Conservation (phyloP, 2,113 vertebrate genomes). For the Gambusia affinis region DNA sequence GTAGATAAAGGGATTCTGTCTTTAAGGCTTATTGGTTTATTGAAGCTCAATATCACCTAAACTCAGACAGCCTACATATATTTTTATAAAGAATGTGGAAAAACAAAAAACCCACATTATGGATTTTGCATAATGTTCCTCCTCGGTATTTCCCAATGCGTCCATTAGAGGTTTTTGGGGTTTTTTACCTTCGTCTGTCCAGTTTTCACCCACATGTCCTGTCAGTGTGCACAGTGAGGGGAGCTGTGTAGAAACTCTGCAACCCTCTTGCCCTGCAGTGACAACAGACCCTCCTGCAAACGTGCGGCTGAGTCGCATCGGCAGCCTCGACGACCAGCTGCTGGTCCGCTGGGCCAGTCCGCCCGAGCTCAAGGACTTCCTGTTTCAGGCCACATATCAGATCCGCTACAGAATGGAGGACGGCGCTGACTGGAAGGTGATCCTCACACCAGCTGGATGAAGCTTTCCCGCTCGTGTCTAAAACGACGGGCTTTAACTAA, state of each 20-base stretch:
- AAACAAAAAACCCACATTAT: too few species aligned
- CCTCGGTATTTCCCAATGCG: background rate
- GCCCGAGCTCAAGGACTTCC: conserved; percentile 90
- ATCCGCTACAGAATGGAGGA: conserved; percentile 96
- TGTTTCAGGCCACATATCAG: conserved; percentile 98
- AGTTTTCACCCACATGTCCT: background rate
- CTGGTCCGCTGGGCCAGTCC: conserved; percentile 92
- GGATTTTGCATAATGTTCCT: background rate
- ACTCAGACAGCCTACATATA: too few species aligned
- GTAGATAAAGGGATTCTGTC: too few species aligned
- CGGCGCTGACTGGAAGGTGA: conserved; percentile 94
- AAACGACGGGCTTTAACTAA: background rate
- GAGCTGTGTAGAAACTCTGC: conserved; percentile 3
- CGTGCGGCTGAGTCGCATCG: conserved; percentile 90
- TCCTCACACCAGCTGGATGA: background rate
- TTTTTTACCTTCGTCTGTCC: background rate
- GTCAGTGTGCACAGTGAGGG: background rate
- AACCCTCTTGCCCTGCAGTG: conserved; percentile 75
- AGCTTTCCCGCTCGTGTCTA: background rate
- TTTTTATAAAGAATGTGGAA: too few species aligned
- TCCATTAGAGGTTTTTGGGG: too few species aligned
- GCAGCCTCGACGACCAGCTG: conserved; percentile 93
- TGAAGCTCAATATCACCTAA: too few species aligned
- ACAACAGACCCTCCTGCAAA: conserved; percentile 92
- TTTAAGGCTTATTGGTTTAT: too few species aligned